These are phyloP conservation scores for Rotaria sp. DNA, from an alignment of 2,888 invertebrate genomes.

Conservation along the genomic window DNA sequence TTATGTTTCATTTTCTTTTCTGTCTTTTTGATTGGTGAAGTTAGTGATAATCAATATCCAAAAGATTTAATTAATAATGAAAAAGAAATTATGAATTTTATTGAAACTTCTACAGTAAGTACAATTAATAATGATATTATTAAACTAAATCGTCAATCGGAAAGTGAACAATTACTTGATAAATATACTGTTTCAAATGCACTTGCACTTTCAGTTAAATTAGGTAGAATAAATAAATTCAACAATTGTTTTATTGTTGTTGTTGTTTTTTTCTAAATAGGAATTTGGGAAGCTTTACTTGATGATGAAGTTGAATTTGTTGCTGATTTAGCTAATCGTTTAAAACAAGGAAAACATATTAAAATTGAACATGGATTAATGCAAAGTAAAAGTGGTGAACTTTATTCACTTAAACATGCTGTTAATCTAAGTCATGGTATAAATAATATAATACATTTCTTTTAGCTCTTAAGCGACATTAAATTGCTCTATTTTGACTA, in stretches of 20 bases:
- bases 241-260: not conserved
- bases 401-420: slow-evolving; percentile 38
- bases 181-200: slow-evolving; percentile 40
- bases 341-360: slow-evolving; percentile 30
- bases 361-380: slow-evolving; percentile 27
- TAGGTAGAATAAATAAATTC: not conserved
- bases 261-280: not conserved
- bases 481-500: too few species aligned
- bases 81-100: slow-evolving; percentile 32
- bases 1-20: not conserved
- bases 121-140: slow-evolving; percentile 31
- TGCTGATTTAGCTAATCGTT: slow-evolving; percentile 33
- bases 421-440: slow-evolving; percentile 32
- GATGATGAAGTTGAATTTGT: slow-evolving; percentile 34
- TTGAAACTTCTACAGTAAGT: not conserved
- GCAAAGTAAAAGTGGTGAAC: slow-evolving; percentile 31
- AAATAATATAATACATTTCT: too few species aligned
- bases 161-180: slow-evolving; percentile 29
- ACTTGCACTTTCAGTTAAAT: slow-evolving; percentile 35
- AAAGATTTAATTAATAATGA: slow-evolving; percentile 33
- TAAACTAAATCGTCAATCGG: not conserved
- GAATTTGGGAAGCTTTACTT: slow-evolving; percentile 34
- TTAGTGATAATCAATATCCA: slow-evolving; percentile 38
- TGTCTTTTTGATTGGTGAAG: slow-evolving; percentile 30
- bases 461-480: too few species aligned